phyloP scores from a whole-genome alignment of 2,888 invertebrate species.

The Acanthosepion esculentum region DNA sequence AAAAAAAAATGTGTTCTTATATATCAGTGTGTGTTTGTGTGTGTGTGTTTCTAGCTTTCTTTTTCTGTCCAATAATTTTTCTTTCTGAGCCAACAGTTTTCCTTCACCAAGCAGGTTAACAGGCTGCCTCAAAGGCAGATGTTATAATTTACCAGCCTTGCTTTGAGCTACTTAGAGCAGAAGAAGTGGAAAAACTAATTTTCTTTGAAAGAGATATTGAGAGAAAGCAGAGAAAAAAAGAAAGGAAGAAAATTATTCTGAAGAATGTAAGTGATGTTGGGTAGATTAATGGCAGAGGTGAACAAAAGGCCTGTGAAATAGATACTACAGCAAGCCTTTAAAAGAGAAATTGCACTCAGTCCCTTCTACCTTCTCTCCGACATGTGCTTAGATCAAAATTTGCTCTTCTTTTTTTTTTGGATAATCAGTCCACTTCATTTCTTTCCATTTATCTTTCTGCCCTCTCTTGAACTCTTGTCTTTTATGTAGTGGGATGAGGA shows the following conservation, averaged over 20 bases:
- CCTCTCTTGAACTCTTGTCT: neutral
- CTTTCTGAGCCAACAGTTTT: neutral
- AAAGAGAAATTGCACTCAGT: neutral
- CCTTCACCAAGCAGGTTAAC: neutral
- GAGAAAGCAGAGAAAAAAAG: neutral
- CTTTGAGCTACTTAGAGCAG: constrained; percentile 3
- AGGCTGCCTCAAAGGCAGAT: constrained; percentile 22
- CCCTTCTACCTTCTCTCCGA: neutral
- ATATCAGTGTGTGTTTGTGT: constrained; percentile 34
- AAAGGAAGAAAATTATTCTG: neutral
- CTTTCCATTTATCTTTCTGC: constrained; percentile 33
- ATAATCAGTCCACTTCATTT: constrained; percentile 13
- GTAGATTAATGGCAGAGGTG: neutral
- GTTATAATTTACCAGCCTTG: neutral
- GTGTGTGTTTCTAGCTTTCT: neutral
- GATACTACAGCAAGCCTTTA: neutral
- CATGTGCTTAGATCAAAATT: neutral
- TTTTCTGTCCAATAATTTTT: neutral
- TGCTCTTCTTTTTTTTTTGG: neutral
- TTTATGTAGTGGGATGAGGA: neutral
- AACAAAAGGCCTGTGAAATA: neutral
- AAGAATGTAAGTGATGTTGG: constrained; percentile 6
- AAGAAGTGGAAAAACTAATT: constrained; percentile 33
- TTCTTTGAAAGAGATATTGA: constrained; percentile 23
- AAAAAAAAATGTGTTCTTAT: neutral